Evolutionary conservation across 2,888 invertebrate species (phyloP), one percentile per base, ranked within the genome.

Genomic region (Tortricodes alternella): DNA sequence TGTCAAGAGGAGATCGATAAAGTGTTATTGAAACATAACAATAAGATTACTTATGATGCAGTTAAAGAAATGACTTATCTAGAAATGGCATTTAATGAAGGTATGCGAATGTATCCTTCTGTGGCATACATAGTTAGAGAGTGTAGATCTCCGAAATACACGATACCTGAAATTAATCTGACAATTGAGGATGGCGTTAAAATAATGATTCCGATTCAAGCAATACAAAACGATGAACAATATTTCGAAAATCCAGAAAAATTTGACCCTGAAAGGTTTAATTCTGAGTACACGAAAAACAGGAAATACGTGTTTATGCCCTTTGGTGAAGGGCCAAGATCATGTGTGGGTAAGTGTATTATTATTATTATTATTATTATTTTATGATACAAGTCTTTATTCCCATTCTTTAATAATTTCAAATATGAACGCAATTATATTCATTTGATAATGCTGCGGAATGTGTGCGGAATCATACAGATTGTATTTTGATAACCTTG

Each of bases 101-200:
- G 82, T 0, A 84, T 89, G 81, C 74, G 89, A 41, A 78, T 87
- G 77, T 85, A 84, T 66, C 88, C 88, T 3, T 79, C 89, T 1
- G 80, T 88, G 2, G 89, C 73, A 16, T 87, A 76, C 65, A 65
- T 89, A 49, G n/a, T 80, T 1, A 76, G 89, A 59, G 75, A 68
- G 71, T 87, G 88, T 53, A 70, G 76, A n/a, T 73, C 73, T 15
- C 78, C 80, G n/a, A 65, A 78, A 43, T 89, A 89, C 58, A 86
- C 85, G 1, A 70, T 89, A 32, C 86, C 89, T 3, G 89, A 87
- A 57, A 70, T 86, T 2, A 62, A 75, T 34, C 37, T 89, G 4
- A 86, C 82, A 0, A 86, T 89, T 13, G 67, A 83, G 37, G 67
- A 84, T 62, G 82, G 71, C 29, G 79, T 86, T 0, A 83, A 77